Evolutionary conservation across 2,797 vertebrate species (phyloP).

Genomic region (Manis javanica): DNA sequence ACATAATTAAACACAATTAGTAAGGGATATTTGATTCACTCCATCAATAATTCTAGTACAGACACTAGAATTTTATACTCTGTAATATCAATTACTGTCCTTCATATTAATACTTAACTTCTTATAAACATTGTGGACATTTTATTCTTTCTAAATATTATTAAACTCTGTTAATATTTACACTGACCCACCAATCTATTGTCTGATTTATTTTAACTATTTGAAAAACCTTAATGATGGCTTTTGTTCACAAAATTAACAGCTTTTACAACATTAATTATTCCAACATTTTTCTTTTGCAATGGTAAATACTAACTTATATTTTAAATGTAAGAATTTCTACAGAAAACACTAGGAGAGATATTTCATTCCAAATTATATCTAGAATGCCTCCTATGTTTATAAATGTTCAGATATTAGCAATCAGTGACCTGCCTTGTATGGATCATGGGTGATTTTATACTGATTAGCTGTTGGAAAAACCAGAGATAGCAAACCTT

Average conservation of each 20-base stretch:
- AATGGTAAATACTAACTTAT: background rate
- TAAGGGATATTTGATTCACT: background rate
- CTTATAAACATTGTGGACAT: background rate
- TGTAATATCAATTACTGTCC: background rate
- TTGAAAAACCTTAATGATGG: background rate
- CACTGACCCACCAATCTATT: background rate
- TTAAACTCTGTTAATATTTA: background rate
- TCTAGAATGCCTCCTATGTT: background rate
- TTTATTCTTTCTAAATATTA: background rate
- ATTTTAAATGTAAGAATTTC: constrained; percentile 2
- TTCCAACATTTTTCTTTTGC: constrained; percentile 1
- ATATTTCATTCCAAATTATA: background rate
- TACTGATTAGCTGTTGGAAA: background rate
- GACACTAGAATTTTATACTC: background rate
- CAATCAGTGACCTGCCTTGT: background rate
- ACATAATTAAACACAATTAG: background rate
- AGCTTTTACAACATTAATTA: background rate
- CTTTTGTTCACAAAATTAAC: background rate
- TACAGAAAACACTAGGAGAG: background rate
- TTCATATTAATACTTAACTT: background rate
- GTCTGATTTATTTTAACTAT: background rate
- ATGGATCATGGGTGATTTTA: background rate
- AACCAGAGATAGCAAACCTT: background rate
- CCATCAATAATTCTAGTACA: background rate
- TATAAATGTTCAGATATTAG: background rate